Conservation (phyloP, 2,797 vertebrate species). For the Fundulus diaphanus region DNA sequence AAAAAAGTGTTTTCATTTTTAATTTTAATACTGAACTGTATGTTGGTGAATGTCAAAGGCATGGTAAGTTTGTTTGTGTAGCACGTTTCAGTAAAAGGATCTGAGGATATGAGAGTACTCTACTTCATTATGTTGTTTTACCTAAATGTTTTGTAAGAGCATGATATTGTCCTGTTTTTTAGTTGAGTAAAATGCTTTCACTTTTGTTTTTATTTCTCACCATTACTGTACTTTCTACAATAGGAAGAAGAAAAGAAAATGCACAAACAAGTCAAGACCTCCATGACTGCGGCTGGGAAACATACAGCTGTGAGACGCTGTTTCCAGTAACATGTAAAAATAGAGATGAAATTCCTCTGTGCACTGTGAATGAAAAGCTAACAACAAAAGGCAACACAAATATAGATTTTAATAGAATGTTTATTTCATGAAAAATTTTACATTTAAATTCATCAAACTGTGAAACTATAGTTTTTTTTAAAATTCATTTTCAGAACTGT, state of each 20-base stretch:
- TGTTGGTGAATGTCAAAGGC: background rate
- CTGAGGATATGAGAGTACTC: background rate
- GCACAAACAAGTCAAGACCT: background rate
- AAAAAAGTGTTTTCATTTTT: background rate
- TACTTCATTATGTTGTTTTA: background rate
- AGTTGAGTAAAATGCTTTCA: background rate
- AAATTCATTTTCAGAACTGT: background rate
- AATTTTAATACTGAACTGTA: too few species aligned
- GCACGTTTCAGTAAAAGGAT: too few species aligned
- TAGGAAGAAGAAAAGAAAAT: background rate
- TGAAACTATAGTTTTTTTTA: background rate
- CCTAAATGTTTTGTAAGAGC: background rate
- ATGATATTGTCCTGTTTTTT: background rate
- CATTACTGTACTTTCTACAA: background rate
- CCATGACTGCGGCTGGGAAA: constrained; percentile 31
- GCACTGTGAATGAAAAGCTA: background rate
- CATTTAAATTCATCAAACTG: background rate
- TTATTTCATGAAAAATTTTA: background rate
- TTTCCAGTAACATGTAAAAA: constrained; percentile 28
- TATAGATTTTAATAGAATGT: background rate
- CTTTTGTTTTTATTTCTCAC: background rate
- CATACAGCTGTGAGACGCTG: constrained; percentile 40
- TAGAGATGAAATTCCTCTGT: background rate
- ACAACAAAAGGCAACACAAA: background rate
- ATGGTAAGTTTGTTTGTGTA: too few species aligned